Evolutionary conservation across 2,113 vertebrate genomes (phyloP).

Genomic region (Gracilinanus agilis): DNA sequence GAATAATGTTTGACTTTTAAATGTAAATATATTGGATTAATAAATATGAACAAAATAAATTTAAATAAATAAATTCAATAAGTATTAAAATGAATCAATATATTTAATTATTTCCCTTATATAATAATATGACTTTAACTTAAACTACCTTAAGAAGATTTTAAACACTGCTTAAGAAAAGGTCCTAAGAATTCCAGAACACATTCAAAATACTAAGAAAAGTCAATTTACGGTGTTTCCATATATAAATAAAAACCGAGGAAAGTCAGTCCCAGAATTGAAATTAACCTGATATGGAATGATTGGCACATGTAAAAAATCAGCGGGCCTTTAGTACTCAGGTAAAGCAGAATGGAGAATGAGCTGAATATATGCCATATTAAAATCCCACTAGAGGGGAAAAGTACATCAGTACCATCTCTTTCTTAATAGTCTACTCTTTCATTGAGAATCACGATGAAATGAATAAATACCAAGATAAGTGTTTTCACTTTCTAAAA

Average conservation of each 20-base stretch:
- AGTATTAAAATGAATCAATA: conserved; percentile 6
- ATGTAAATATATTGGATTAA: neutral
- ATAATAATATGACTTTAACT: neutral
- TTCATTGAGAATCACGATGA: conserved; percentile 26
- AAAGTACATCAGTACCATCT: neutral
- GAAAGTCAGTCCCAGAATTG: conserved; percentile 59
- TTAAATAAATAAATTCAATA: neutral
- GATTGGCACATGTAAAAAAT: conserved; percentile 53
- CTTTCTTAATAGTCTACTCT: conserved; percentile 31
- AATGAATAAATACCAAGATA: neutral
- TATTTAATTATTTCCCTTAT: neutral
- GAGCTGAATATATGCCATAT: conserved; percentile 46
- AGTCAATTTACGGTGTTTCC: conserved; percentile 57
- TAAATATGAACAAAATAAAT: conserved; percentile 32
- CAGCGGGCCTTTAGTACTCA: conserved; percentile 33
- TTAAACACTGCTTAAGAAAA: conserved; percentile 52
- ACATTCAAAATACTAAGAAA: conserved; percentile 47
- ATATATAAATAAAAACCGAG: conserved; percentile 55
- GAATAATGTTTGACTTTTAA: neutral
- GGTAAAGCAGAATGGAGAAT: conserved; percentile 44
- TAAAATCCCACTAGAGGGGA: conserved; percentile 70
- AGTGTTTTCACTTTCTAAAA: conserved; percentile 26
- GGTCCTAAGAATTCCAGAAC: conserved; percentile 43
- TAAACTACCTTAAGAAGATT: conserved; percentile 45
- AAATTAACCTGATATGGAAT: conserved; percentile 57